Conservation (phyloP, 2,797 vertebrate species). For the Eulemur mongoz region DNA sequence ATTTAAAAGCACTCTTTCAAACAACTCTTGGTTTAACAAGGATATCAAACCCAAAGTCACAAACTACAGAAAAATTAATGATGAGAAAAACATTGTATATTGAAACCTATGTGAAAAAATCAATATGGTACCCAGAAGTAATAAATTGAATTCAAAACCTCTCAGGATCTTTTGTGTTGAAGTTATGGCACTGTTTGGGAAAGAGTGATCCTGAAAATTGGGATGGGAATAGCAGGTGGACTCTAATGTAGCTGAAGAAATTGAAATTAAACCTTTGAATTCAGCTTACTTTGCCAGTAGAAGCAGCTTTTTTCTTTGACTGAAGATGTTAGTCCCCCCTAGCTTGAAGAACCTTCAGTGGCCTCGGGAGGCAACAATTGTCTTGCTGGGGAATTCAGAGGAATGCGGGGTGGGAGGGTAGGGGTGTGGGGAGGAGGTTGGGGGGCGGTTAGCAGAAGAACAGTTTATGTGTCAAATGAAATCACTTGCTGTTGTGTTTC, state of each 20-base stretch:
- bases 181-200: neutral
- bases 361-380: neutral
- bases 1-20: slow-evolving; percentile 5
- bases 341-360: neutral
- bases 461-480: neutral
- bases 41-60: neutral
- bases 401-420: neutral
- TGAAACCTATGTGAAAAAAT: neutral
- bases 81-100: neutral
- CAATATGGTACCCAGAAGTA: neutral
- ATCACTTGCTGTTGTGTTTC: neutral
- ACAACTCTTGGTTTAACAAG: slow-evolving; percentile 18
- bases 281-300: neutral
- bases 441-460: neutral
- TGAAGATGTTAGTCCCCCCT: neutral
- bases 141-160: neutral
- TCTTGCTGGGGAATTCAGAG: neutral
- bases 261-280: neutral
- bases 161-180: neutral
- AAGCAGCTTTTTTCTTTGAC: neutral
- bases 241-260: neutral
- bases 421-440: too few relatives aligned
- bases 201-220: neutral
- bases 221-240: neutral
- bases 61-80: neutral